Evolutionary conservation across 2,113 vertebrate species (phyloP).

Genomic region (Crotalus helleri): DNA sequence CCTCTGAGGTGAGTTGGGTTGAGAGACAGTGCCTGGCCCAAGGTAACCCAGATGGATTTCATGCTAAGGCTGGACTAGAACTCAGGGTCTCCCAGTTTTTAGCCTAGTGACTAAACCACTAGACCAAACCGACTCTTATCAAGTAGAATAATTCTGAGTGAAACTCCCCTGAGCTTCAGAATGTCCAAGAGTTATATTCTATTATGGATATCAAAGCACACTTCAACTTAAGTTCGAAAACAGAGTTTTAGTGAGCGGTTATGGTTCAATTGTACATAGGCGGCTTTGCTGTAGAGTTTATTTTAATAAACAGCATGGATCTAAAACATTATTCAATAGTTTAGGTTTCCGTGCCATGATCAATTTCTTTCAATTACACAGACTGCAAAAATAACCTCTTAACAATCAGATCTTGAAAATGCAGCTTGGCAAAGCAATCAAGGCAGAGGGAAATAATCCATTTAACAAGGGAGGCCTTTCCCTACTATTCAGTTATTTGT

Average conservation of each 20-base stretch:
- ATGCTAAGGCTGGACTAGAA: neutral
- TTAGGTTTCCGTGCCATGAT: slow-evolving; percentile 10
- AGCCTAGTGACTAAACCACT: neutral
- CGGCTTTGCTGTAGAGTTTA: neutral
- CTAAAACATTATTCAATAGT: neutral
- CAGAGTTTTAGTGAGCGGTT: neutral
- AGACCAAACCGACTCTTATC: neutral
- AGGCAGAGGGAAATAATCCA: slow-evolving; percentile 42
- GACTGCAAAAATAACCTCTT: slow-evolving; percentile 42
- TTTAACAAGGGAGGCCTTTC: neutral
- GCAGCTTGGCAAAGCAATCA: slow-evolving; percentile 47
- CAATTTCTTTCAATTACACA: slow-evolving; percentile 47
- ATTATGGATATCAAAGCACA: neutral
- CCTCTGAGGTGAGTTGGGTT: neutral
- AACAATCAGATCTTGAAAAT: slow-evolving; percentile 44
- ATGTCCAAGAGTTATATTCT: accelerated
- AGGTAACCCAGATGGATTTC: neutral
- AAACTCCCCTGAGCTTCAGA: neutral
- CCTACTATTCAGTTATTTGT: neutral
- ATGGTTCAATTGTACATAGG: neutral
- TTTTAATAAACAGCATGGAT: neutral
- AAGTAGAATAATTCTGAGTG: neutral
- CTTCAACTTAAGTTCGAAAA: neutral
- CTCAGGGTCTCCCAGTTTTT: neutral
- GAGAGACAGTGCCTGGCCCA: neutral